These are phyloP conservation scores for Eilema sororculum DNA, from an alignment of 2,888 invertebrate species.

Conservation along the genomic window DNA sequence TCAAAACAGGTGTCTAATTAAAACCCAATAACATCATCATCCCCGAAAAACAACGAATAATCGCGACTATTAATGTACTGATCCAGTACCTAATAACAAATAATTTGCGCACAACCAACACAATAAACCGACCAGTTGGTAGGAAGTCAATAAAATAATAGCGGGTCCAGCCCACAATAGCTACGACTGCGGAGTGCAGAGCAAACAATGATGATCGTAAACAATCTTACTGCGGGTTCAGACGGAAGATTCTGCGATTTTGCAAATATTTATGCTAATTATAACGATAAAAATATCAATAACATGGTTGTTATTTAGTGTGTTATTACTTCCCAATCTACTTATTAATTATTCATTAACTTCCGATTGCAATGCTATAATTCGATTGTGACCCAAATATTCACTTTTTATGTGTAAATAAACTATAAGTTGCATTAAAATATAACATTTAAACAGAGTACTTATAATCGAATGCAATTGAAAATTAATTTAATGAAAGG, in stretches of 20 bases:
- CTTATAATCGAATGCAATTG: not conserved
- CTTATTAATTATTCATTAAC: no score
- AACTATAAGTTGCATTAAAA: not conserved
- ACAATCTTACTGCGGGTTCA: constrained; percentile 58
- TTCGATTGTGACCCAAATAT: not conserved
- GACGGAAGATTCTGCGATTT: constrained; percentile 43
- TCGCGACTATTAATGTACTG: constrained; percentile 44
- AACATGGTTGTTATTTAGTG: not conserved
- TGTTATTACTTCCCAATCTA: no score
- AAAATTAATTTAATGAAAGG: not conserved
- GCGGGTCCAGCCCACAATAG: constrained; percentile 64
- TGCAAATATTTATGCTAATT: not conserved
- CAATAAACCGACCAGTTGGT: constrained; percentile 67
- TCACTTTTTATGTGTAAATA: not conserved
- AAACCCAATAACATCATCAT: constrained; percentile 30
- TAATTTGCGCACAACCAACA: constrained; percentile 53
- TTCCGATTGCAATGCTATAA: no score
- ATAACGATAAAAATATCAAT: not conserved
- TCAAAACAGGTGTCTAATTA: constrained; percentile 27
- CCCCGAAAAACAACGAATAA: constrained; percentile 32
- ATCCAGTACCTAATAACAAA: constrained; percentile 51
- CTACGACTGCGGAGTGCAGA: constrained; percentile 57
- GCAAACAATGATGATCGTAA: constrained; percentile 75
- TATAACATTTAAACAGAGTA: not conserved
- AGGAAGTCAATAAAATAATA: constrained; percentile 79